These are phyloP conservation scores for Diplosoma virens DNA, from an alignment of 23 tunicate species.

Conservation along the genomic window DNA sequence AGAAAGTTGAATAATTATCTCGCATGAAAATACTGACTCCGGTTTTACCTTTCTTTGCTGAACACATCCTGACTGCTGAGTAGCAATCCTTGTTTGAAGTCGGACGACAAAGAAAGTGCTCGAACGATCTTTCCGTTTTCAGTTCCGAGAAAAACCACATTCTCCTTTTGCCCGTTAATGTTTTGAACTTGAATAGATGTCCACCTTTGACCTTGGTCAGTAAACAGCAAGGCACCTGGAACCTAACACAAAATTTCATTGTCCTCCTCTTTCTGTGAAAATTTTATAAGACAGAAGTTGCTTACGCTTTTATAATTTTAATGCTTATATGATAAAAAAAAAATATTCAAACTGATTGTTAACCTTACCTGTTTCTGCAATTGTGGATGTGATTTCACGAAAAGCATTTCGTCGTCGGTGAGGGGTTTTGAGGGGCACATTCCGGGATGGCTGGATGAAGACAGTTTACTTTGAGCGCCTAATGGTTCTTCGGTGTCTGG, in stretches of 20 bases:
- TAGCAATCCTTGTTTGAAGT: conserved; percentile 19
- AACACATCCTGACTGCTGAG: conserved; percentile 43
- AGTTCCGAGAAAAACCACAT: conserved; percentile 58
- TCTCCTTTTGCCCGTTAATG: no score
- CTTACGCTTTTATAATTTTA: not conserved
- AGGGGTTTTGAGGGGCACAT: conserved; percentile 39
- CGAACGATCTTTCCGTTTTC: conserved; percentile 53
- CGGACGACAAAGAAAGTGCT: conserved; percentile 30
- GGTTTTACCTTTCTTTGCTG: conserved; percentile 53
- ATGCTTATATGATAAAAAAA: not conserved
- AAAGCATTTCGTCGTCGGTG: conserved; percentile 58
- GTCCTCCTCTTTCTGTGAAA: not conserved
- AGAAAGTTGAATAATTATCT: not conserved
- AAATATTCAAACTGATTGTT: not conserved
- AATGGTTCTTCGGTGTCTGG: not conserved
- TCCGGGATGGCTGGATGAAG: conserved; percentile 62
- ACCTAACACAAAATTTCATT: conserved; percentile 39
- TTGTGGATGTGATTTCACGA: conserved; percentile 74
- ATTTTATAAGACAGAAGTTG: not conserved
- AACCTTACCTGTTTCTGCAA: conserved; percentile 58
- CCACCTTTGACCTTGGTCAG: conserved; percentile 70
- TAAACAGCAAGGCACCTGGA: conserved; percentile 44
- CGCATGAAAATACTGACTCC: not conserved
- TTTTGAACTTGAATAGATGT: conserved; percentile 37
- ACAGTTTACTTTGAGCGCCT: not conserved